A percentile compares a stretch with the other conserved stretches of the same genome.
These are phyloP conservation scores for Agrypnia vestita DNA, from an alignment of 1,140 invertebrate genomes.

Conservation along the genomic window DNA sequence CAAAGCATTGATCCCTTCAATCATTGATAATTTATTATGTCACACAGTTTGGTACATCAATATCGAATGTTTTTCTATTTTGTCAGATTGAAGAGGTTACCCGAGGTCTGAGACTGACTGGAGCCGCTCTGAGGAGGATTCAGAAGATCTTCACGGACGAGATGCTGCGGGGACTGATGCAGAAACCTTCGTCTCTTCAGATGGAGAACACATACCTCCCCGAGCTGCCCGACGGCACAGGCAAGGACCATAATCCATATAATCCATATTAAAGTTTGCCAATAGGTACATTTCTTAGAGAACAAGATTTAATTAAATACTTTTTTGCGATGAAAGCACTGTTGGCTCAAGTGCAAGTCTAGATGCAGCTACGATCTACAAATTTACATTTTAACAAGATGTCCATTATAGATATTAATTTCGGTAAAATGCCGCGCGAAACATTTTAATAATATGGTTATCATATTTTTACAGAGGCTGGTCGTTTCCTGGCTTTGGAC, in stretches of 20 bases:
- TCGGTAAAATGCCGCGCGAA: not conserved
- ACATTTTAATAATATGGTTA: not conserved
- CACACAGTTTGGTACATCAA: no score
- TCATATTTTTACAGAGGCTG: conserved; percentile 78
- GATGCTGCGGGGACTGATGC: conserved; percentile 84
- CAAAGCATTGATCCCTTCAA: no score
- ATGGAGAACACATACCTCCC: conserved; percentile 95
- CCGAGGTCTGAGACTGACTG: conserved; percentile 47
- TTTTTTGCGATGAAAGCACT: no score
- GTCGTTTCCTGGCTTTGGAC: conserved; percentile 93
- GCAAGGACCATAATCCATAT: conserved; percentile 73
- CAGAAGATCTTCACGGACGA: conserved; percentile 73
- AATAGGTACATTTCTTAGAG: no score
- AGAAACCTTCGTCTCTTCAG: conserved; percentile 80
- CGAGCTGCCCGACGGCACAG: conserved; percentile 92
- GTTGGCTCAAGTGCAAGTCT: no score
- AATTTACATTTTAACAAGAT: no score
- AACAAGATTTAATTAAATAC: no score
- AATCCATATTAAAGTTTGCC: no score
- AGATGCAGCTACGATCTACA: no score
- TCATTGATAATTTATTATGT: no score
- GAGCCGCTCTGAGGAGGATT: conserved; percentile 64
- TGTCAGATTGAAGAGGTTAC: conserved; percentile 51
- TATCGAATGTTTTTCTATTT: not conserved
- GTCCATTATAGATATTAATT: no score